Evolutionary conservation across 2,797 vertebrate species (phyloP), one percentile per base, ranked within the genome.

Genomic region (Brachyalestes nurse): DNA sequence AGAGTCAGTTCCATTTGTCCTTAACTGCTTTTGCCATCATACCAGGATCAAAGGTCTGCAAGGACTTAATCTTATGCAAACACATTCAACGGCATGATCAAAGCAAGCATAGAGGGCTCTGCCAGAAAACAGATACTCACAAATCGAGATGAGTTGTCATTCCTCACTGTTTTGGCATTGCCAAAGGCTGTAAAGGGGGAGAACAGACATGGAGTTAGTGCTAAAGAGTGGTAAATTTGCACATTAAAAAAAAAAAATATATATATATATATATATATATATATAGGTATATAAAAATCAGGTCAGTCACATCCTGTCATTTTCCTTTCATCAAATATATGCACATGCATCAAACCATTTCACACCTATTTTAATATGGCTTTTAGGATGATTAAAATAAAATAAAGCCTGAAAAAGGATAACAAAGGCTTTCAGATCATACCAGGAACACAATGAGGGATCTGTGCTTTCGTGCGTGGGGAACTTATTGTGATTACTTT

Each of bases 111-210:
- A 66, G 23, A 61, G n/a, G 34, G 42, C 57, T 42, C 14, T 14
- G 66, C 17, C 17, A 42, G 28, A 67, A 28, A 73, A 45, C 49
- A 34, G 38, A 88, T 94, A 99, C 98, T 99, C 90, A 99, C 98
- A 88, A 99, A 99, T 97, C 98, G 95, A 84, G 98, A 99, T 0
- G 98, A 99, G 91, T 99, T 99, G 93, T 99, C 98, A 80, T 99
- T 99, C 89, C 97, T 94, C 83, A 98, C 94, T 4, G 98, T 99
- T 94, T 99, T 99, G 83, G 98, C 98, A 87, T 99, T 99, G 92
- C 98, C 98, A 92, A 99, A 99, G 82, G 98, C 98, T 99, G 87
- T 78, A 91, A 87, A 45, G 13, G 49, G 77, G 75, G 60, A 82
- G 66, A 82, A 86, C 85, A 38, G 7, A 89, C 72, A 91, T 83